Conservation (phyloP, 2,113 vertebrate genomes). For the Callochromis pleurospilus region DNA sequence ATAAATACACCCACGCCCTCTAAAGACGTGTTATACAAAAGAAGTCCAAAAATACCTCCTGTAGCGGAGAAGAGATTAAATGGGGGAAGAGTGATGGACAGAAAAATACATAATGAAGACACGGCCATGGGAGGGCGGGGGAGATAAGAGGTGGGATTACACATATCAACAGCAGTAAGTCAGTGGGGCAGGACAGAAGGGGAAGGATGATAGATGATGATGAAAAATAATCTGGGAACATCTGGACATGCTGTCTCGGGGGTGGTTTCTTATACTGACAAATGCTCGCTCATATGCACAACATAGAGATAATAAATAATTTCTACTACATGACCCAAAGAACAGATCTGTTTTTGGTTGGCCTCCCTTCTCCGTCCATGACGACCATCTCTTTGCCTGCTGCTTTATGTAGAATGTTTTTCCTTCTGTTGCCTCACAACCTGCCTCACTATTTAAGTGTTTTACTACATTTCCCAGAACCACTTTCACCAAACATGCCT, state of each 20-base stretch:
- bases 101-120: conserved; percentile 42
- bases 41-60: conserved; percentile 33
- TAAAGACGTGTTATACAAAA: not conserved
- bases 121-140: not conserved
- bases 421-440: not conserved
- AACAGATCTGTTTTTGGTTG: not conserved
- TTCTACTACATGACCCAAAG: not conserved
- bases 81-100: not conserved
- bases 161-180: conserved; percentile 36
- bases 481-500: conserved; percentile 26
- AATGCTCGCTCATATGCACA: not conserved
- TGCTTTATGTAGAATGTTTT: not conserved
- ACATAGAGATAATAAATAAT: not conserved
- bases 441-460: not conserved
- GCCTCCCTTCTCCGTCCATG: not conserved
- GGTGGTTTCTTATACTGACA: not conserved
- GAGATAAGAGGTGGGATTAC: conserved; percentile 46
- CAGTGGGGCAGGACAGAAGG: conserved; percentile 37
- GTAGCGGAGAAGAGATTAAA: conserved; percentile 42
- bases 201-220: conserved; percentile 19
- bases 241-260: conserved; percentile 41
- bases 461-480: conserved; percentile 38
- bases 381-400: not conserved
- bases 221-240: conserved; percentile 50
- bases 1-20: conserved; percentile 25